Base-by-base conservation (phyloP, 1,140 invertebrate genomes). In the Galleria mellonella region DNA sequence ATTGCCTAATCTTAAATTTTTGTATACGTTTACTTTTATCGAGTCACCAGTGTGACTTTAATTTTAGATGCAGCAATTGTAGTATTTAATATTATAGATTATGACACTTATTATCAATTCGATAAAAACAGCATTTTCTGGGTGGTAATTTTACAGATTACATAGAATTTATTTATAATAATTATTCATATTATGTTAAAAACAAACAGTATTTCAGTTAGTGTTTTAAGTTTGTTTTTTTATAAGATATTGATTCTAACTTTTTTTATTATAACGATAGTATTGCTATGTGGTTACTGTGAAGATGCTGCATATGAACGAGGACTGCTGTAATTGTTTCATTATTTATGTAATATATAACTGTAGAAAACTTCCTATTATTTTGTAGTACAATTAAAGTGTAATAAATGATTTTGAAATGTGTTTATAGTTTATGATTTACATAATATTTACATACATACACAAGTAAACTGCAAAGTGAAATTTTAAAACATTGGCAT, bases 321-420 rank as follows among this genome's bases (percentile, higher is more conserved):
- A 61, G 61, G 64, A 76, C 64, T 71, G 69, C 69, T 69, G 58
- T 75, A 72, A 72, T 72, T 72, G 74, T 77, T 81, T 77, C 57
- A 72, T 72, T 82, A 81, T 84, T 78, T 83, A 83, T 83, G 74
- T 83, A 82, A 71, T 69, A 77, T 72, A 72, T 73, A 64, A 74
- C 60, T 82, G 77, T 82, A 84, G 77, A 81, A 67, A 84, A 72
- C 70, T 82, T 84, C 81, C 81, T 84, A 84, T 84, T 84, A 84
- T 84, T 84, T 84, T 84, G 81, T 84, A 84, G 81, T 84, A 84
- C 78, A 84, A 84, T 84, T 70, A 69, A 78, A 77, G 63, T 75
- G 81, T 82, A 78, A 77, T 82, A 83, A 84, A 82, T 73, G 49
- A 78, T 75, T 65, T 52, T 54, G 59, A 83, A 81, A 81, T 68